phyloP scores from a whole-genome alignment of 2,113 vertebrate species.

The Myocastor coypus region DNA sequence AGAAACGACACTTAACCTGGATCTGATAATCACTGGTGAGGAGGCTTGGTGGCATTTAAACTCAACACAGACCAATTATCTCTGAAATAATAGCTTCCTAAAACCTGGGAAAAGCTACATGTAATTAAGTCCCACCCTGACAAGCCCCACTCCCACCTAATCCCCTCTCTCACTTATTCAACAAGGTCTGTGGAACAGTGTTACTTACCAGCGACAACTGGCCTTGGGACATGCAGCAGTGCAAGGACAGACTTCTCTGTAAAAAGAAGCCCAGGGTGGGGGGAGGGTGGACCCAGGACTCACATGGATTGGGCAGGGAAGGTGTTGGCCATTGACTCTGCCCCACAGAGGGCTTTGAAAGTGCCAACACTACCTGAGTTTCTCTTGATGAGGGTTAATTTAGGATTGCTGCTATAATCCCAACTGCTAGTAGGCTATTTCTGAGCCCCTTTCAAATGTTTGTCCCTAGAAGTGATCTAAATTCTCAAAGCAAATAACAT shows the following conservation, averaged over 20 bases:
- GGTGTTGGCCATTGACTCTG: too few species aligned
- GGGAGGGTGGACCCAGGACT: rapidly evolving
- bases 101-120: background rate
- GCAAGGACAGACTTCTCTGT: background rate
- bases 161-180: background rate
- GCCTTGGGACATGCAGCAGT: background rate
- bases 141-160: background rate
- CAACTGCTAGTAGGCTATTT: background rate
- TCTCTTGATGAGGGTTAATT: background rate
- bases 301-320: too few species aligned
- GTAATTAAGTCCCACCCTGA: background rate
- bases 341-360: background rate
- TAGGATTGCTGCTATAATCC: too few species aligned
- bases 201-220: background rate
- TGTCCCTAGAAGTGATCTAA: background rate
- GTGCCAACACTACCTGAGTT: background rate
- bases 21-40: background rate
- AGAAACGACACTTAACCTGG: background rate
- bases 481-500: background rate
- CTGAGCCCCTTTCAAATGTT: background rate
- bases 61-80: conserved; percentile 8
- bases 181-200: background rate
- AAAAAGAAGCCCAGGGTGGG: background rate
- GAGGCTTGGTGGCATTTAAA: background rate
- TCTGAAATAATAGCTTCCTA: background rate